These are phyloP conservation scores for Aspiorhynchus laticeps DNA, from an alignment of 2,113 vertebrate species.

Conservation along the genomic window DNA sequence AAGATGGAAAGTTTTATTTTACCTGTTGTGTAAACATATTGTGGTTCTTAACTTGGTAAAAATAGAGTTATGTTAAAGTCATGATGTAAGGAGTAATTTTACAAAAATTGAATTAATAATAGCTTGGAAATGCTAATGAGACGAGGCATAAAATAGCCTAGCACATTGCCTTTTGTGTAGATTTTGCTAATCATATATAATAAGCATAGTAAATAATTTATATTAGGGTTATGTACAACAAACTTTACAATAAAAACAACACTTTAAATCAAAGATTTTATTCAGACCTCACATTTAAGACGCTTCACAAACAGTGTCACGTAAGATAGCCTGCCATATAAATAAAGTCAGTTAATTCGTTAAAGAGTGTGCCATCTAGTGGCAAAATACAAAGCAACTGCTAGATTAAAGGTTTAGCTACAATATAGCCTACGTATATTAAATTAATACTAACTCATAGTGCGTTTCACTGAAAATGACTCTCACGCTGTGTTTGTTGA, in stretches of 20 bases:
- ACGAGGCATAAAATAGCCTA: neutral
- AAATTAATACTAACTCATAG: neutral
- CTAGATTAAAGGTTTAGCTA: neutral
- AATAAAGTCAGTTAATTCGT: neutral
- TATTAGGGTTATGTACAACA: neutral
- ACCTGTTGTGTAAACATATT: neutral
- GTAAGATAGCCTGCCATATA: neutral
- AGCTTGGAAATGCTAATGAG: neutral
- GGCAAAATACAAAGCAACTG: slow-evolving; percentile 21
- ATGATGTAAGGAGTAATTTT: neutral
- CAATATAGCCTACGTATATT: neutral
- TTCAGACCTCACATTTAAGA: neutral
- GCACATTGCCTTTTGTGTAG: neutral
- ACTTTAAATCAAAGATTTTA: neutral
- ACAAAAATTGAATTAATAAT: neutral
- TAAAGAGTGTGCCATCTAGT: slow-evolving; percentile 54
- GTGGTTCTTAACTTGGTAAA: too few species aligned
- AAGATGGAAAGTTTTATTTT: neutral
- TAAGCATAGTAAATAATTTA: neutral
- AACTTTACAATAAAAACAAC: neutral
- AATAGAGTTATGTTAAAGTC: neutral
- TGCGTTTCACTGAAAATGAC: neutral
- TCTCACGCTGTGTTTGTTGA: neutral
- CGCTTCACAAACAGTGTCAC: neutral
- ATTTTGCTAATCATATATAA: neutral